Base-by-base conservation (phyloP, 1,140 invertebrate genomes). In the Drosophila seguyi region DNA sequence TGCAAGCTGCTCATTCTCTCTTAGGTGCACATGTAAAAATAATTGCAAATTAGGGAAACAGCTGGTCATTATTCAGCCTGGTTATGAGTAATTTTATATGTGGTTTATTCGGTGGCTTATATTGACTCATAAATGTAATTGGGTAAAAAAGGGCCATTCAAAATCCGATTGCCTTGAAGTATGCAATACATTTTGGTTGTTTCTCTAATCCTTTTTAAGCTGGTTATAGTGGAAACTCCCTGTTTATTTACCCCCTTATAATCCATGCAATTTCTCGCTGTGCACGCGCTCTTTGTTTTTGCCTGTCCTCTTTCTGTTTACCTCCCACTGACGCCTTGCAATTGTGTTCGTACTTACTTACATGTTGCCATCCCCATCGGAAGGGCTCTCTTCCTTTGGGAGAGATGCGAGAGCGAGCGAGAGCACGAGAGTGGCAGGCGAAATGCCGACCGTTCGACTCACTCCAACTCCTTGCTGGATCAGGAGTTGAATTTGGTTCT, bases 351-450 rank as follows among this genome's bases (percentile, higher is more conserved):
- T 76, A 18, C 69, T 62, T 38, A 58, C 67, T 38, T 39, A 71
- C 36, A 58, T 59, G 67, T 71, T 72, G 66, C 69, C 68, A 71
- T 73, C 69, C 67, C 52, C 39, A 52, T 52, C 18, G 50, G 18
- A 34, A 13, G 13, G 18, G 29, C 45, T 73, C 65, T 18, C 62
- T 41, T 34, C 25, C 44, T 41, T 29, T 48, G 22, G 11, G 53
- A 53, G 50, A 53, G 11, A 52, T 58, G 38, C 60, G 52, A 74
- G 71, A 61, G 68, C 44, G 67, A 71, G 65, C 65, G 65, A 48
- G 58, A 45, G 44, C 38, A 48, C 18, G 47, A 22, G 29, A 58
- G 18, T 68, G 18, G 22, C 38, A 56, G 27, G 52, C 63, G 53
- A 27, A 56, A 34, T 22, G 50, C 22, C 60, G 36, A 38, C 31